Base-by-base conservation (phyloP, 2,797 vertebrate genomes). In the Melanogrammus aeglefinus region DNA sequence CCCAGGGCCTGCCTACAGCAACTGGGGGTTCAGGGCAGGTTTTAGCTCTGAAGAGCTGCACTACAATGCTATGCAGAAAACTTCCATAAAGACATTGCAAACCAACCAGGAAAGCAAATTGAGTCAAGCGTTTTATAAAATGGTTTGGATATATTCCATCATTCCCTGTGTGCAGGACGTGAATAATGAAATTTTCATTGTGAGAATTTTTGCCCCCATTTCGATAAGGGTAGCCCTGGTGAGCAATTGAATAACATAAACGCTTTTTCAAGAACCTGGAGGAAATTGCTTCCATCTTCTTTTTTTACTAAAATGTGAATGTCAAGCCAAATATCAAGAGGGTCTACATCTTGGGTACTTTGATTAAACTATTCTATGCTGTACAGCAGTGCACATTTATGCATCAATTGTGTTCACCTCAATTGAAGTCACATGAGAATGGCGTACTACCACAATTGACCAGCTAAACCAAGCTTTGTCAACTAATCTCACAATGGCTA, bases 151-250 rank as follows among this genome's bases (percentile, higher is more conserved):
- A 71, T 4, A 33, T 71, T 33, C 31, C 31, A 71, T 71, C 29
- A 16, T 33, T 76, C 18, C 13, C 18, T 66, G 51, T 16, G 21
- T n/a, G 74, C 29, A 63, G 44, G 74, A 63, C 18, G 75, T n/a
- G 12, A 36, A 63, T 66, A 63, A 66, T 38, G 13, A 66, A 9
- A 76, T 76, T 35, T 76, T 24, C 4, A 66, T 66, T 76, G 47
- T 63, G 6, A 21, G 16, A 33, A 66, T 76, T 21, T 14, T 75
- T 47, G n/a, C 44, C 47, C 57, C 33, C 75, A 66, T 66, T 75
- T 38, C 38, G n/a, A 38, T 36, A 76, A 69, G 63, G 18, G 51
- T 27, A 13, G 75, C 75, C 69, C 57, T 76, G 75, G 75, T 69
- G 12, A 36, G 51, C 36, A 38, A 66, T 76, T 76, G 35, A 69